Evolutionary conservation across 2,113 vertebrate genomes (phyloP).

Genomic region (Candoia aspera): DNA sequence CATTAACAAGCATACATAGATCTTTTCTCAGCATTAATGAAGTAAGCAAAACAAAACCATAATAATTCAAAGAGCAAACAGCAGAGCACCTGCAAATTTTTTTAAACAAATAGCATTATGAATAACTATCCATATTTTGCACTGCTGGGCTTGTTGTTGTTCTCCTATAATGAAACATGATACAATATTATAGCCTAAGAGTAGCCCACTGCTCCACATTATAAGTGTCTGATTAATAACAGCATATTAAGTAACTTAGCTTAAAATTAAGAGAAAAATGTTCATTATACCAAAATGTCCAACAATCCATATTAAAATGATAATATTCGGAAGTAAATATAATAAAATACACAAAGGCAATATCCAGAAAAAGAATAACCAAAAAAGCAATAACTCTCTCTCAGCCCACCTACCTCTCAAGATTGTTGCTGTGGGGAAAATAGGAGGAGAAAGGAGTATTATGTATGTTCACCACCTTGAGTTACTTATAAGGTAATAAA

Average conservation of each 20-base stretch:
- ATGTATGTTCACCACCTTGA: no score
- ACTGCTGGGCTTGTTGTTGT: neutral
- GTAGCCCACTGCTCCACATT: constrained; percentile 36
- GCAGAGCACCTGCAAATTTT: no score
- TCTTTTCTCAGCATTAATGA: constrained; percentile 21
- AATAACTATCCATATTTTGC: constrained; percentile 18
- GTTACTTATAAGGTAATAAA: no score
- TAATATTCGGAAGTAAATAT: constrained; percentile 23
- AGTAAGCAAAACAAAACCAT: neutral
- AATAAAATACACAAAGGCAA: constrained; percentile 14
- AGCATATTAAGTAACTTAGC: constrained; percentile 41
- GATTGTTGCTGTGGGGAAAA: no score
- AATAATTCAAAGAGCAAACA: constrained; percentile 19
- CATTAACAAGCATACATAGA: constrained; percentile 44
- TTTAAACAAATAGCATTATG: constrained; percentile 3
- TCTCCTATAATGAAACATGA: constrained; percentile 38
- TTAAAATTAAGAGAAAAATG: constrained; percentile 53
- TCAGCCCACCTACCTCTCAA: no score
- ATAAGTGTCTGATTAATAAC: constrained; percentile 52
- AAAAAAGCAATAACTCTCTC: neutral
- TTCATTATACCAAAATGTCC: constrained; percentile 38
- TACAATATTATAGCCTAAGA: constrained; percentile 36
- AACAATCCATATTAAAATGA: constrained; percentile 30
- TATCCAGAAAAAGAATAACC: neutral
- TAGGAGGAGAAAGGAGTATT: no score